These are phyloP conservation scores for Microchrysa polita DNA, from an alignment of 2,888 invertebrate genomes.

Conservation along the genomic window DNA sequence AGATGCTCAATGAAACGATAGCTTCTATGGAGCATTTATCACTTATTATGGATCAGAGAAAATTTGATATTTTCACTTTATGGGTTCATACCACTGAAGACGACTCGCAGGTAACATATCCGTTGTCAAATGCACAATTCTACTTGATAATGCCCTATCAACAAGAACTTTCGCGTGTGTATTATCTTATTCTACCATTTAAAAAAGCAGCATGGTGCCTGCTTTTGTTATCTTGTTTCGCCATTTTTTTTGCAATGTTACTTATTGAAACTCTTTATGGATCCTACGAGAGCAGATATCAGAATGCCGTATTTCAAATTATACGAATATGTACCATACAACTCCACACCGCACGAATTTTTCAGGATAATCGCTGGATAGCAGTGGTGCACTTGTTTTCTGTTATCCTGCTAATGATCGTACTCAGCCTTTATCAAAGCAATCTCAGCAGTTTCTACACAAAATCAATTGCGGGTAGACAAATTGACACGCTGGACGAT, in stretches of 20 bases:
- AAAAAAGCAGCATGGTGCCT: background rate
- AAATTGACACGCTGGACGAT: background rate
- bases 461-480: background rate
- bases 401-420: background rate
- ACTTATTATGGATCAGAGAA: background rate
- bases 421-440: background rate
- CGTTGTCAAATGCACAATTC: background rate
- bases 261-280: background rate
- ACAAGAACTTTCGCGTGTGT: background rate
- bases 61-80: background rate
- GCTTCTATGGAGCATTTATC: background rate
- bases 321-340: background rate
- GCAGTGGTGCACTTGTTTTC: background rate
- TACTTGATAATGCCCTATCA: background rate
- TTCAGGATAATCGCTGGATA: background rate
- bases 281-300: background rate
- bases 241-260: background rate
- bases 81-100: background rate
- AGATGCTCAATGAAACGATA: background rate
- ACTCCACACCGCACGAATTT: background rate
- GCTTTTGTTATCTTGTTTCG: background rate
- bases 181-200: background rate
- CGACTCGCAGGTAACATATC: background rate
- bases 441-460: background rate
- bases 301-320: background rate